A percentile compares a stretch with the other conserved stretches of the same genome.
Conservation (phyloP, 2,797 vertebrate genomes). For the Perodicticus potto region DNA sequence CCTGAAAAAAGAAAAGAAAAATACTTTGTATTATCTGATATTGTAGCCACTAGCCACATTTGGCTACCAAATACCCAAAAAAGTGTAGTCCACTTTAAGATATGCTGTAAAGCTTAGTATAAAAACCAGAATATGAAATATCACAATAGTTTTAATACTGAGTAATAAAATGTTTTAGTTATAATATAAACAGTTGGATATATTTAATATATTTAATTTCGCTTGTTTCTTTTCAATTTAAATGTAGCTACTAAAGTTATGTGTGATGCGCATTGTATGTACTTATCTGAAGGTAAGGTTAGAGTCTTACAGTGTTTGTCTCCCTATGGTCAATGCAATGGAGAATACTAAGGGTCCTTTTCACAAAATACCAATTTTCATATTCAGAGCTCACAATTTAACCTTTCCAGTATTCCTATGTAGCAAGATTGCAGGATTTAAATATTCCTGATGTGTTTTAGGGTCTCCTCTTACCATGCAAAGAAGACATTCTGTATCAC, state of each 20-base stretch:
- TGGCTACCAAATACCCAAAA: neutral
- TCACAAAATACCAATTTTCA: neutral
- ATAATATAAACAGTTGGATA: neutral
- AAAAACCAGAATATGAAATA: slow-evolving; percentile 22
- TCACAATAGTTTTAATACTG: neutral
- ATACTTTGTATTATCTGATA: neutral
- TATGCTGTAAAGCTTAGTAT: neutral
- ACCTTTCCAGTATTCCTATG: neutral
- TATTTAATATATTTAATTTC: slow-evolving; percentile 12
- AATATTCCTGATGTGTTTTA: neutral
- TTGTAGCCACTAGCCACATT: neutral
- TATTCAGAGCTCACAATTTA: neutral
- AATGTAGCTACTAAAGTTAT: neutral
- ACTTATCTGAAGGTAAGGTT: neutral
- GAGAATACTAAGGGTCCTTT: neutral
- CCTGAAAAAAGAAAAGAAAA: neutral
- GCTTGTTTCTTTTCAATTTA: neutral
- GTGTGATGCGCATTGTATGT: neutral
- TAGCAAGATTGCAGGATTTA: neutral
- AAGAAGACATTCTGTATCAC: slow-evolving; percentile 45
- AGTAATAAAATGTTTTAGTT: neutral
- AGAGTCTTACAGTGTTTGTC: neutral
- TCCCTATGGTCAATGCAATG: neutral
- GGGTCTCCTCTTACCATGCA: slow-evolving; percentile 5
- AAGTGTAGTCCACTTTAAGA: neutral